A percentile compares a stretch with the other conserved stretches of the same genome.
phyloP scores from a whole-genome alignment of 2,113 vertebrate species.

The Elaphurus davidianus region DNA sequence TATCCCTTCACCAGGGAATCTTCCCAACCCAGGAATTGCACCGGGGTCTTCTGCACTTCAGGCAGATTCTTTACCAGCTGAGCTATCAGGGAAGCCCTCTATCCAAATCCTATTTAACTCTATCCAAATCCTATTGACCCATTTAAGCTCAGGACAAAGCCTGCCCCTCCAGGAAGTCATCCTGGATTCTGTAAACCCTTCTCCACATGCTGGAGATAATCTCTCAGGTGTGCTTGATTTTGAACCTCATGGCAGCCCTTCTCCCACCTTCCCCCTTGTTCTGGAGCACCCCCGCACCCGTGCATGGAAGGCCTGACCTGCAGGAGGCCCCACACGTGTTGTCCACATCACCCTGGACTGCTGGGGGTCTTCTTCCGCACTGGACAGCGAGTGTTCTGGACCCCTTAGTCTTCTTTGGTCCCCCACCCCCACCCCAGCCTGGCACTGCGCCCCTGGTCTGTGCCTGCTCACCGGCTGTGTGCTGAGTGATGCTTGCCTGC shows the following conservation, averaged over 20 bases:
- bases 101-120: not conserved
- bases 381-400: not conserved
- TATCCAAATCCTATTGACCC: not conserved
- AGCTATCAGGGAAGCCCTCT: not conserved
- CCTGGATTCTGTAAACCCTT: not conserved
- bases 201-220: not conserved
- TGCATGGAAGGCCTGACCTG: not conserved
- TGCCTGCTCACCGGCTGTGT: not conserved
- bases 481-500: not conserved
- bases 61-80: not conserved
- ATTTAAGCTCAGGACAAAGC: not conserved
- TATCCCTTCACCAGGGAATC: not conserved
- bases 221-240: not conserved
- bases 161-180: not conserved
- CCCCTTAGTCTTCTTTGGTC: not conserved
- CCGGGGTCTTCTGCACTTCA: not conserved
- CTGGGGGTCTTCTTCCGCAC: not conserved
- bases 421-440: not conserved
- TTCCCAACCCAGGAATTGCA: not conserved
- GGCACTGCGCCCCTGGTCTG: fast-evolving
- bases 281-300: not conserved
- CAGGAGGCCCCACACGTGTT: not conserved
- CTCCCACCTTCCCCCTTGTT: not conserved
- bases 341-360: not conserved
- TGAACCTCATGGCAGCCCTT: not conserved